Conservation (phyloP, 2,888 invertebrate species). For the Chymomyza caudatula region DNA sequence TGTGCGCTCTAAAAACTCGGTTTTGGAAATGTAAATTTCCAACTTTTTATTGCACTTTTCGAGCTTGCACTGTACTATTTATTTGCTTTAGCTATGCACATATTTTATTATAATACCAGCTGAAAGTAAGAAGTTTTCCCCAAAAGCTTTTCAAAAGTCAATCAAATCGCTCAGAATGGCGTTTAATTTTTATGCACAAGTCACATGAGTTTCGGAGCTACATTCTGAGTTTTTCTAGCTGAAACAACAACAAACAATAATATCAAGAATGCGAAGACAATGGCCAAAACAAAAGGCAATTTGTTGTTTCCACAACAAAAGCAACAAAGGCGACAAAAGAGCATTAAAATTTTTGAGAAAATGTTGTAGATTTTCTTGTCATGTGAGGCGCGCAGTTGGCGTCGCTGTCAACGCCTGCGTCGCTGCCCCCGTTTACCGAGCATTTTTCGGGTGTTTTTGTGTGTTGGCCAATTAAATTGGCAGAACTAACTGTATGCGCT, state of each 20-base stretch:
- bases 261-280: constrained; percentile 23
- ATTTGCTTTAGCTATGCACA: background rate
- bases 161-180: constrained; percentile 54
- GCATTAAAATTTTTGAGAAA: constrained; percentile 34
- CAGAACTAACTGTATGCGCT: background rate
- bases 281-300: background rate
- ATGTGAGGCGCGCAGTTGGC: constrained; percentile 1
- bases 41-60: background rate
- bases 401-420: background rate
- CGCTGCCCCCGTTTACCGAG: background rate
- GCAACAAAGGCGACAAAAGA: constrained; percentile 14
- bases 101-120: background rate
- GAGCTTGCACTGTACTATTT: background rate
- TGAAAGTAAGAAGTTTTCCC: background rate
- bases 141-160: constrained; percentile 48
- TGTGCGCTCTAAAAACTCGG: too few species aligned
- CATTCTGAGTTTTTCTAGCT: constrained; percentile 12
- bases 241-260: constrained; percentile 25
- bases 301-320: constrained; percentile 28
- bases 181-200: constrained; percentile 56
- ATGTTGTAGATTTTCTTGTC: constrained; percentile 37
- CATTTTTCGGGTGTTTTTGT: constrained; percentile 15
- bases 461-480: constrained; percentile 11
- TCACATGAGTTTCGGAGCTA: constrained; percentile 11
- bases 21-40: too few species aligned